phyloP scores from a whole-genome alignment of 2,888 invertebrate species.

The Lithophane socia region DNA sequence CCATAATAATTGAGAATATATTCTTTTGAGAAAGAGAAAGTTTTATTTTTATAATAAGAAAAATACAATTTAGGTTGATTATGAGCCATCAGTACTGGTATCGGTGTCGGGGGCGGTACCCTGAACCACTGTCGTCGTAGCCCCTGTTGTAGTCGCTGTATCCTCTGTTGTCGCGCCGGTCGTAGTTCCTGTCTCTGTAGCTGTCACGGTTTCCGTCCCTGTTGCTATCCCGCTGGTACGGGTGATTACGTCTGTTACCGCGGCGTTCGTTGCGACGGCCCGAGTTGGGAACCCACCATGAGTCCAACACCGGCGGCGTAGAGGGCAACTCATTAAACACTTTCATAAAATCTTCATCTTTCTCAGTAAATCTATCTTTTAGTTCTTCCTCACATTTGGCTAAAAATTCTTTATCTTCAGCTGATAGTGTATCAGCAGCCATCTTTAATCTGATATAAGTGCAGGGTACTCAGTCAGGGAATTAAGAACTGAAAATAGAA shows the following conservation, averaged over 20 bases:
- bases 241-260: slow-evolving; percentile 64
- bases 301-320: slow-evolving; percentile 91
- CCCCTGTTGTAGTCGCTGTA: slow-evolving; percentile 69
- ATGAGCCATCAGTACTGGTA: slow-evolving; percentile 62
- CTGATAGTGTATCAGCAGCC: slow-evolving; percentile 82
- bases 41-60: slow-evolving; percentile 61
- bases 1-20: slow-evolving; percentile 91
- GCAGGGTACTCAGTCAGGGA: slow-evolving; percentile 64
- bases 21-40: slow-evolving; percentile 85
- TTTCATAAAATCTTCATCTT: slow-evolving; percentile 91
- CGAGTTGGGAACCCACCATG: slow-evolving; percentile 85
- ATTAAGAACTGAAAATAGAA: slow-evolving; percentile 75
- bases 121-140: slow-evolving; percentile 62
- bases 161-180: slow-evolving; percentile 58
- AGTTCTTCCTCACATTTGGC: slow-evolving; percentile 92
- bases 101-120: slow-evolving; percentile 68
- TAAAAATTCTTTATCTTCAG: slow-evolving; percentile 91
- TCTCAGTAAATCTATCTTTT: slow-evolving; percentile 91
- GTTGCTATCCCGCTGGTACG: slow-evolving; percentile 52
- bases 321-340: slow-evolving; percentile 82
- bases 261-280: slow-evolving; percentile 79
- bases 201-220: slow-evolving; percentile 67
- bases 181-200: slow-evolving; percentile 48
- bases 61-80: slow-evolving; percentile 5
- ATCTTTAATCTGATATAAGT: slow-evolving; percentile 66